phyloP scores from a whole-genome alignment of 2,888 invertebrate genomes.

The Aricia artaxerxes region DNA sequence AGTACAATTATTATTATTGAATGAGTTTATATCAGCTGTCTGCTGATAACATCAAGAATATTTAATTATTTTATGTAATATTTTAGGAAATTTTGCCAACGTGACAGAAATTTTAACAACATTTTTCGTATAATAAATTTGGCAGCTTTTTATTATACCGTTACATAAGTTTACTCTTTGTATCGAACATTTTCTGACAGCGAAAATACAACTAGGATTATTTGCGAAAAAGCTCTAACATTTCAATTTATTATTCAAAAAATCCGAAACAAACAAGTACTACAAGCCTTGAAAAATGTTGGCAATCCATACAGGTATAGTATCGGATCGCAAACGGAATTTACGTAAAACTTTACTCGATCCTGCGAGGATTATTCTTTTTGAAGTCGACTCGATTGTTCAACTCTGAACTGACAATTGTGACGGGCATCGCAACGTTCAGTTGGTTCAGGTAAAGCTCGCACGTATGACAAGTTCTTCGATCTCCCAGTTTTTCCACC shows the following conservation, averaged over 20 bases:
- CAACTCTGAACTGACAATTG: slow-evolving; percentile 23
- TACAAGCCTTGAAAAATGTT: slow-evolving; percentile 16
- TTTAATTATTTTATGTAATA: not conserved
- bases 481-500: not conserved
- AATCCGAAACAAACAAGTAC: slow-evolving; percentile 3
- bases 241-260: slow-evolving; percentile 11
- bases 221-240: not conserved
- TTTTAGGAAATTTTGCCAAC: not conserved
- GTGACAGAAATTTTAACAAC: not conserved
- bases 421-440: slow-evolving; percentile 4
- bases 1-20: not conserved
- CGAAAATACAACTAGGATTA: slow-evolving; percentile 1
- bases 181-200: not conserved
- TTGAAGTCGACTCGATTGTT: slow-evolving; percentile 24
- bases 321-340: slow-evolving; percentile 22
- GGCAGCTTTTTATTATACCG: not conserved
- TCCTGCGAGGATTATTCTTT: slow-evolving; percentile 24
- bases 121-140: not conserved
- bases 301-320: slow-evolving; percentile 10
- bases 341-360: slow-evolving; percentile 25
- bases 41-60: not conserved
- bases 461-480: slow-evolving; percentile 7
- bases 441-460: not conserved
- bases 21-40: not conserved
- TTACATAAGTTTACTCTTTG: not conserved